Base-by-base conservation (phyloP, 1,140 invertebrate species). In the Pseudomyrmex pallidus region DNA sequence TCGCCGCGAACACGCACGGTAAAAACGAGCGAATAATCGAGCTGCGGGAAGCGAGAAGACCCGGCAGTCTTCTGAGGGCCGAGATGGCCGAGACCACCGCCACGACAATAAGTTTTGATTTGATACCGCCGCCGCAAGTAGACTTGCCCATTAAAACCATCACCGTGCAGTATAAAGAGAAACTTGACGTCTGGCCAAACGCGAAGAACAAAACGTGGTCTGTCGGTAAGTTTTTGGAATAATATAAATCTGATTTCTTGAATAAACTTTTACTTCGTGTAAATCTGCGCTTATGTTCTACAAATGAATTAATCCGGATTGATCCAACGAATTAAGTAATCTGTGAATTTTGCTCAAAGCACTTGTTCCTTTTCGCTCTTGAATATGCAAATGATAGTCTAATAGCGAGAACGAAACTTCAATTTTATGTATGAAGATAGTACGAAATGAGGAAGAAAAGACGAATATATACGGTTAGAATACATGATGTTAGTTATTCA, bases 71-170 rank as follows among this genome's bases (percentile, higher is more conserved):
- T 68, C 89, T 93, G 15, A 95, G 97, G 91, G 95, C 95, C 0
- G 95, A 94, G 83, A 95, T 96, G 82, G 94, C 95, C 74, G 95
- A 95, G 76, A 93, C 97, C 10, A 98, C 97, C 2, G 98, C 98
- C 0, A 98, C 98, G 1, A 97, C 97, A 4, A 96, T 98, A 56
- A 96, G 95, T 68, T 98, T 98, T 90, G 95, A 95, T 56, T 96
- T 99, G 46, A 92, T 96, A 2, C 96, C 96, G 0, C 98, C 98
- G 22, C 95, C 96, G 84, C 95, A 97, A 83, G 95, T 96, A 61
- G 98, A 98, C 22, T 93, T 98, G 46, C 97, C 97, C 7, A 95
- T 98, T 5, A 94, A 95, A 74, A 95, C 96, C 0, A 97, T 96
- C 86, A 95, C 95, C 3, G 96, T 97, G 0, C 96, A 98, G 88